Base-by-base conservation (phyloP, 2,888 invertebrate genomes). In the Petrolisthes cinctipes region DNA sequence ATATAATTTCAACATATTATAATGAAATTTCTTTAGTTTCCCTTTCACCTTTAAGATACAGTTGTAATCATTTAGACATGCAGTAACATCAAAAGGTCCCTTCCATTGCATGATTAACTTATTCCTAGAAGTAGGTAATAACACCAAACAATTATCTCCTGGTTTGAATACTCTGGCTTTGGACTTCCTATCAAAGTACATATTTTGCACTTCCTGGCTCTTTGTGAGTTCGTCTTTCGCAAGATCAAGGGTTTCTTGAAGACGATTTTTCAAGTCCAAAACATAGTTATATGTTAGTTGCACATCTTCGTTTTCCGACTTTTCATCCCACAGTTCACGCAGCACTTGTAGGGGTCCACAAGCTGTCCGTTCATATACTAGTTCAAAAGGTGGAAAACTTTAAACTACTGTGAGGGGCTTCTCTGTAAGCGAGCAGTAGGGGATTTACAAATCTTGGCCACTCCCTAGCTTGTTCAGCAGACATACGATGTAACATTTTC, bases 301-400 rank as follows among this genome's bases (percentile, higher is more conserved):
- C 75, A 75, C 75, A 61, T 61, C 61, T 14, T 61, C 61, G n/a
- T 7, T 20, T 75, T n/a, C 37, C 7, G 20, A 0, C 37, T 23
- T n/a, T 3, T 80, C 56, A 20, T 85, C 71, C 80, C 79, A 71
- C 4, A 80, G 57, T 54, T 80, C 53, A 11, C 71, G 37, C 20
- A 85, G 7, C 5, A 85, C 68, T 68, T 68, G 68, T 37, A 85
- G 51, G 5, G 68, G 80, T 6, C 80, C 85, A 11, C 71, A 5
- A 17, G 75, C 80, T 53, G 56, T 23, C 11, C 66, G 23, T 3
- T 61, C 79, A 56, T 78, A 78, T 66, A 85, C 51, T 61, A 71
- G n/a, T n/a, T 85, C 80, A 23, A 85, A 80, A 14, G 79, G 78
- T n/a, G 9, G 68, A 79, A 7, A 85, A 80, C 14, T 23, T 51